A percentile compares a stretch with the other conserved stretches of the same genome.
Conservation (phyloP, 2,797 vertebrate genomes). For the Myripristis jacobus region DNA sequence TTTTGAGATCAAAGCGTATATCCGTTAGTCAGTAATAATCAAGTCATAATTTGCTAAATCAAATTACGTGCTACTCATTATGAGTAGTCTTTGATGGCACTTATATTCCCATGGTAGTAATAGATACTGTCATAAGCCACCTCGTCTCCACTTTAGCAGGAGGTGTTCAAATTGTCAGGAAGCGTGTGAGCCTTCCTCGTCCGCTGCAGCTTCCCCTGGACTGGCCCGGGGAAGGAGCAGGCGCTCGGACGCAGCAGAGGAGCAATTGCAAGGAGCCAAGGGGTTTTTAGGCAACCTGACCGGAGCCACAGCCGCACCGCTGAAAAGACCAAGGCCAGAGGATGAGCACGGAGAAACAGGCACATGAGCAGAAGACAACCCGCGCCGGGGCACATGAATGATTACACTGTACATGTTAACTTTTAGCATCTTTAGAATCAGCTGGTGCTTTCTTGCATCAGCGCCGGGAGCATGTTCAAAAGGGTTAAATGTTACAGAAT, state of each 20-base stretch:
- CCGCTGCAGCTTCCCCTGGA: constrained; percentile 40
- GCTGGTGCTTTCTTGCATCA: constrained; percentile 64
- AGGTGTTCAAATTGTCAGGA: constrained; percentile 30
- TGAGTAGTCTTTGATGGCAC: constrained; percentile 74
- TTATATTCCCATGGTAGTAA: constrained; percentile 71
- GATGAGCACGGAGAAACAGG: constrained; percentile 23
- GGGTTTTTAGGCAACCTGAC: constrained; percentile 16
- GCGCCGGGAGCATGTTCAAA: constrained; percentile 58
- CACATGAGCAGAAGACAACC: constrained; percentile 38
- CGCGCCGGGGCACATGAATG: constrained; percentile 42
- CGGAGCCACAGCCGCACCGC: constrained; percentile 22
- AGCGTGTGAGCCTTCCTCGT: constrained; percentile 37
- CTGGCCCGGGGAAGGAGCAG: constrained; percentile 34
- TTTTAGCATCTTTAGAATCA: constrained; percentile 63
- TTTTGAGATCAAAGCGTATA: constrained; percentile 72
- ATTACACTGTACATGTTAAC: constrained; percentile 60
- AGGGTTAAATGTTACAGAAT: constrained; percentile 54
- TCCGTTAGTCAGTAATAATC: constrained; percentile 66
- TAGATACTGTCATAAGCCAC: constrained; percentile 52
- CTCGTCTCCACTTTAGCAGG: constrained; percentile 34
- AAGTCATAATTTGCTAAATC: constrained; percentile 65
- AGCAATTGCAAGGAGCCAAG: constrained; percentile 6
- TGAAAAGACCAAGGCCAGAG: constrained; percentile 14
- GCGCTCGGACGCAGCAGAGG: constrained; percentile 21
- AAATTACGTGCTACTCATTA: constrained; percentile 48